Evolutionary conservation across 2,113 vertebrate species (phyloP).

Genomic region (Nannospalax galili): DNA sequence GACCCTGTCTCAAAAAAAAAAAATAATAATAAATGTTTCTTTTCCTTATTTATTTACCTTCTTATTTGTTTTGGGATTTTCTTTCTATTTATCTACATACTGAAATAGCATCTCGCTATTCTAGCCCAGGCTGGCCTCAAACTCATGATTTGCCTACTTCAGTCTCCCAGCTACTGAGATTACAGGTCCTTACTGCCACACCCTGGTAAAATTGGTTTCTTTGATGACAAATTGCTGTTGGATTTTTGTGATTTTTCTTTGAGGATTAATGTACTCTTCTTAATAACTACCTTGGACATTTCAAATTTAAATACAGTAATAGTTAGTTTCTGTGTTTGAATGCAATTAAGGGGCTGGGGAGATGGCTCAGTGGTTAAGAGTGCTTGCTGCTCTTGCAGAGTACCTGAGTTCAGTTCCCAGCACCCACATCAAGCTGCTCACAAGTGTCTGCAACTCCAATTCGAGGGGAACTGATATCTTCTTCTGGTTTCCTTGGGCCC

Average conservation of each 20-base stretch:
- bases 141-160: neutral
- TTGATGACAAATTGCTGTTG: slow-evolving; percentile 8
- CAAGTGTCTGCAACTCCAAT: neutral
- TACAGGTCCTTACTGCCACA: neutral
- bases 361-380: neutral
- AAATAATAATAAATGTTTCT: neutral
- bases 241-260: slow-evolving; percentile 43
- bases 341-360: neutral
- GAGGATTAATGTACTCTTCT: neutral
- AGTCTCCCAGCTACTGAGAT: neutral
- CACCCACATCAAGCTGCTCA: neutral
- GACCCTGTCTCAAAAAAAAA: neutral
- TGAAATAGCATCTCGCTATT: neutral
- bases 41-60: neutral
- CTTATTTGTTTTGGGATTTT: neutral
- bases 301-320: neutral
- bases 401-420: neutral
- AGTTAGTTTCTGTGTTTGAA: neutral
- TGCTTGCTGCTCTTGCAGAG: neutral
- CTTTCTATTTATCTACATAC: neutral
- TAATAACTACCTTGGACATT: slow-evolving; percentile 45
- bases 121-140: neutral
- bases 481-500: neutral
- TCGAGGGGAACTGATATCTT: neutral
- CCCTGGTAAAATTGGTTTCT: neutral